These are phyloP conservation scores for Prosapia bicincta DNA, from an alignment of 2,888 invertebrate species.

Conservation along the genomic window DNA sequence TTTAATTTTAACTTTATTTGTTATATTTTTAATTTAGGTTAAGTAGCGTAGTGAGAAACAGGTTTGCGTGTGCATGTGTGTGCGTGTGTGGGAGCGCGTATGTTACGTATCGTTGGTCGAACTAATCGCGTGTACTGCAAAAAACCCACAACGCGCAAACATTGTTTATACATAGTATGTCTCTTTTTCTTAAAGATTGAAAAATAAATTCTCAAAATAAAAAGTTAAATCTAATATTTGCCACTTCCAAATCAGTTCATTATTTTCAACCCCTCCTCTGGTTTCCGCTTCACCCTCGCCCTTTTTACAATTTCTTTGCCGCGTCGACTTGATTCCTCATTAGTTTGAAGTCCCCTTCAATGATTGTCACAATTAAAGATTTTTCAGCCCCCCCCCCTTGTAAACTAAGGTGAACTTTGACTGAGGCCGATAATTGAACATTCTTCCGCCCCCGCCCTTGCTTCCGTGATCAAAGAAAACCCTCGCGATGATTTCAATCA, in stretches of 20 bases:
- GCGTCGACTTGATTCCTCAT: slow-evolving; percentile 25
- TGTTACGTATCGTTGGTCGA: no score
- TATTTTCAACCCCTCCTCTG: slow-evolving; percentile 3
- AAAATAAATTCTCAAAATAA: background rate
- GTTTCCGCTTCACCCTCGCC: slow-evolving; percentile 15
- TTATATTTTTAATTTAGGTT: no score
- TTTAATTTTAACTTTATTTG: no score
- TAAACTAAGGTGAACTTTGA: background rate
- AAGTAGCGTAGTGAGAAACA: no score
- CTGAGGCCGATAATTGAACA: background rate
- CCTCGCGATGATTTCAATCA: background rate
- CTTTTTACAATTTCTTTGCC: slow-evolving; percentile 25
- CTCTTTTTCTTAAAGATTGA: background rate
- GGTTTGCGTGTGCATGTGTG: no score
- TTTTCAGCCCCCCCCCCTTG: slow-evolving; percentile 27
- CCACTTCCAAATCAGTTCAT: background rate
- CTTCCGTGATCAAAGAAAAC: background rate
- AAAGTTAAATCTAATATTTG: background rate
- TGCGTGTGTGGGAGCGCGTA: no score
- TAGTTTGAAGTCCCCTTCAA: slow-evolving; percentile 28
- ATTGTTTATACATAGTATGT: no score
- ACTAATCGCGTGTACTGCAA: no score
- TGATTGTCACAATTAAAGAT: slow-evolving; percentile 32
- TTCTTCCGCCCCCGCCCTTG: slow-evolving; percentile 14
- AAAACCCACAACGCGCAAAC: no score